These are phyloP conservation scores for Drosophila navojoa DNA, from an alignment of 1,140 invertebrate genomes.

Conservation along the genomic window DNA sequence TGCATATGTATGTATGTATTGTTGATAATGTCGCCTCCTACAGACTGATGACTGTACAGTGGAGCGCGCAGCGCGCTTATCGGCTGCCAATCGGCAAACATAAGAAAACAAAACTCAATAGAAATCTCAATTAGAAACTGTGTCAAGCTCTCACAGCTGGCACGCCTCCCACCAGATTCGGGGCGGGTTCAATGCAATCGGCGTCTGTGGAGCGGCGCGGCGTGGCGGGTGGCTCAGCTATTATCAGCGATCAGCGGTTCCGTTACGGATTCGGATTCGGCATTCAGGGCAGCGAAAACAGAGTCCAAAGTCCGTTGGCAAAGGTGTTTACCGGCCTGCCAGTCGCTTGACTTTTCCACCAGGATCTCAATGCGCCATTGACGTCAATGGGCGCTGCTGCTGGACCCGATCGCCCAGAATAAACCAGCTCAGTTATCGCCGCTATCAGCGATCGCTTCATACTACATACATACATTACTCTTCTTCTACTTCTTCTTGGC, in stretches of 20 bases:
- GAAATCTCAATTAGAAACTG: conserved; percentile 19
- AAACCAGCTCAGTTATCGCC: conserved; percentile 18
- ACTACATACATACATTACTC: background rate
- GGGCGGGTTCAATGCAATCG: background rate
- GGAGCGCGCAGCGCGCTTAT: conserved; percentile 10
- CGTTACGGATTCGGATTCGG: conserved; percentile 8
- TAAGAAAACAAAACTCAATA: background rate
- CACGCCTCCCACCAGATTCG: background rate
- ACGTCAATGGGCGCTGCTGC: conserved; percentile 39
- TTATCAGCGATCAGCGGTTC: conserved; percentile 27
- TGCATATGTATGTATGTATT: too few species aligned
- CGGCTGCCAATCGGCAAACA: conserved; percentile 12
- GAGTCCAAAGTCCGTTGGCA: conserved; percentile 35
- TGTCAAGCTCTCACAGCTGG: conserved; percentile 37
- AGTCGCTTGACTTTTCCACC: conserved; percentile 45
- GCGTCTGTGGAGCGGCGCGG: background rate
- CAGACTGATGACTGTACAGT: conserved; percentile 18
- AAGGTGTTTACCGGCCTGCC: conserved; percentile 43
- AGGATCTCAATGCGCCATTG: conserved; percentile 46
- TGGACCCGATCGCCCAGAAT: conserved; percentile 29
- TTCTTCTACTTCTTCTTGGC: background rate
- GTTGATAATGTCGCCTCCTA: conserved; percentile 6
- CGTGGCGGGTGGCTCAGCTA: background rate
- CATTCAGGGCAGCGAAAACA: background rate
- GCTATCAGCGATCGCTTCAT: conserved; percentile 25